Base-by-base conservation (phyloP, 2,113 vertebrate species). In the Neogale vison region DNA sequence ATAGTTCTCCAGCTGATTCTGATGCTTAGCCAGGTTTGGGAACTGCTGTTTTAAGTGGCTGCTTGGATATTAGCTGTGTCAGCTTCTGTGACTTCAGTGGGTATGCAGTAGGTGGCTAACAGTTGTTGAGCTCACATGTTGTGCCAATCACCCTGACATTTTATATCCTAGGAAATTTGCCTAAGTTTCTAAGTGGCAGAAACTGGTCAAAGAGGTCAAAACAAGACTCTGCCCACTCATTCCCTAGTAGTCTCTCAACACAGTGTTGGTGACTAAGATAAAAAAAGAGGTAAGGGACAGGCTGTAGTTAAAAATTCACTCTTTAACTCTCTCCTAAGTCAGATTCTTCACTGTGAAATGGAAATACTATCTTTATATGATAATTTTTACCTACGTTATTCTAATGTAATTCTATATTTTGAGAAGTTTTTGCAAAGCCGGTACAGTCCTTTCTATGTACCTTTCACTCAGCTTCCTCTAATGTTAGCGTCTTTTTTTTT, bases 1-100 rank as follows among this genome's bases (percentile, higher is more conserved):
- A 47, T 96, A 96, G 76, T 83, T 92, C 34, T 88, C 45, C 42
- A 71, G 21, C 80, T 93, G 88, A 92, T 96, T 96, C 72, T 92
- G 87, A 76, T 67, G 45, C 57, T 88, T 76, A 88, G 90, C 77
- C 80, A 92, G 50, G 55, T 87, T 84, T 65, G 61, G 24, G 80
- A 57, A 65, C 92, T 92, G 63, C 92, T 84, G 72, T 86, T 74
- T 74, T 47, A 83, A 88, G 85, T 88, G 50, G 14, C 55, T 72
- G 79, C 42, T 86, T 87, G 50, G 65, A 63, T 47, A 55, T 92
- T 88, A 36, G 57, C 91, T 72, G 29, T 39, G 61, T 79, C 42
- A 15, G 63, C 83, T 89, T 88, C 88, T 85, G 55, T 42, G 17
- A 80, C 52, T 90, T 96, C 52, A 0, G 31, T 81, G 88, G 74